Evolutionary conservation across 2,888 invertebrate genomes (phyloP).

Genomic region (Mythimna ferrago): DNA sequence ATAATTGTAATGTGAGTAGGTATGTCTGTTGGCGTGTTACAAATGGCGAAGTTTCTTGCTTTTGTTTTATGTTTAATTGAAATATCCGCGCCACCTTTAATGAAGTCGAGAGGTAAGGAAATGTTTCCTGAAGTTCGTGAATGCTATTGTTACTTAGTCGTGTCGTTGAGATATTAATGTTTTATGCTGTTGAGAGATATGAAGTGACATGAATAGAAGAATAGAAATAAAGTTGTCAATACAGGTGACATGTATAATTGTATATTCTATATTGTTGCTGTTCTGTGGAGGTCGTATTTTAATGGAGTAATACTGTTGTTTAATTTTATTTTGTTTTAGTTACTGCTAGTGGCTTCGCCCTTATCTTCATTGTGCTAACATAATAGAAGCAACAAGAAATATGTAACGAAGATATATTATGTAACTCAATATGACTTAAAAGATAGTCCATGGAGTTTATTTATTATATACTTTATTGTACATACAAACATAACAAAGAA

Average conservation of each 20-base stretch:
- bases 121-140: constrained; percentile 66
- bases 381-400: no score
- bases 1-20: constrained; percentile 3
- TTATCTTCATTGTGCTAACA: no score
- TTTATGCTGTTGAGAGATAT: constrained; percentile 15
- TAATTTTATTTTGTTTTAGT: not conserved
- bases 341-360: no score
- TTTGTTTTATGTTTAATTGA: constrained; percentile 70
- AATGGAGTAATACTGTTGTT: not conserved
- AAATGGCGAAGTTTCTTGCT: constrained; percentile 72
- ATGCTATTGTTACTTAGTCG: constrained; percentile 63
- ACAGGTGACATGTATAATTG: not conserved
- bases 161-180: constrained; percentile 43
- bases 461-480: no score
- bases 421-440: no score
- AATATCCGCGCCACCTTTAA: constrained; percentile 71
- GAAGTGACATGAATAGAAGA: constrained; percentile 10
- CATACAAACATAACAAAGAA: no score
- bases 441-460: no score
- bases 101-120: constrained; percentile 66
- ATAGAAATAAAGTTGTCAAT: not conserved
- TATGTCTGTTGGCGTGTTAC: constrained; percentile 64
- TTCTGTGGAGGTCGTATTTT: not conserved
- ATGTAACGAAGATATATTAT: no score
- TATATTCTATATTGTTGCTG: not conserved